Evolutionary conservation across 2,888 invertebrate species (phyloP), one percentile per base, ranked within the genome.

Genomic region (Leucophenga maculata): DNA sequence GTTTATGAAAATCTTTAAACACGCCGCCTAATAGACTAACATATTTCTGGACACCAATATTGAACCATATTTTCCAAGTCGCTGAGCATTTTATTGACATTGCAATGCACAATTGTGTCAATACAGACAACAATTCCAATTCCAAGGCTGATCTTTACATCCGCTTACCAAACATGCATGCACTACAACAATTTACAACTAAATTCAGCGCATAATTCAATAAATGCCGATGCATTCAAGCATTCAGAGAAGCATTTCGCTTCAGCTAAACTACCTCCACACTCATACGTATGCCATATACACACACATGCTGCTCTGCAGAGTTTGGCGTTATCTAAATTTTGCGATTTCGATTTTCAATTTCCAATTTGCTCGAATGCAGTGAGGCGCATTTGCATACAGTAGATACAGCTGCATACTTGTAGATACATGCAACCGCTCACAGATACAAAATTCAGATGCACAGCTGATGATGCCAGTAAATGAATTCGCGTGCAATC

Each of bases 281-380:
- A 55, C 3, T 20, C 59, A 32, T 16, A 14, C 48, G 16, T 44
- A 26, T n/a, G n/a, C n/a, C 46, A 20, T 48, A 50, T n/a, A 2
- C 3, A n/a, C 3, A 18, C 8, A 50, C 16, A 50, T 16, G 4
- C 18, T 11, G 48, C 13, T n/a, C n/a, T 31, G 59, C 59, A 32
- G 9, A 32, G 46, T 46, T 64, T 64, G 48, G 26, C 22, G 46
- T 64, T 64, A 64, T 64, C 62, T 64, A 64, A 64, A 64, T 64
- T 64, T 64, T 48, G 22, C 14, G 46, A 64, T 64, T 64, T 64
- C 62, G 62, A 64, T 64, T 64, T 64, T 64, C 62, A 64, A 64
- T 64, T 64, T 64, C 46, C n/a, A 64, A 64, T 64, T 64, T 48
- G 32, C 20, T 11, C 8, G 39, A 14, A 50, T 50, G 50, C 50